Percentiles rank a stretch among this genome's conserved stretches.
phyloP scores from a whole-genome alignment of 1,140 invertebrate species.

The Pomacea maculata region DNA sequence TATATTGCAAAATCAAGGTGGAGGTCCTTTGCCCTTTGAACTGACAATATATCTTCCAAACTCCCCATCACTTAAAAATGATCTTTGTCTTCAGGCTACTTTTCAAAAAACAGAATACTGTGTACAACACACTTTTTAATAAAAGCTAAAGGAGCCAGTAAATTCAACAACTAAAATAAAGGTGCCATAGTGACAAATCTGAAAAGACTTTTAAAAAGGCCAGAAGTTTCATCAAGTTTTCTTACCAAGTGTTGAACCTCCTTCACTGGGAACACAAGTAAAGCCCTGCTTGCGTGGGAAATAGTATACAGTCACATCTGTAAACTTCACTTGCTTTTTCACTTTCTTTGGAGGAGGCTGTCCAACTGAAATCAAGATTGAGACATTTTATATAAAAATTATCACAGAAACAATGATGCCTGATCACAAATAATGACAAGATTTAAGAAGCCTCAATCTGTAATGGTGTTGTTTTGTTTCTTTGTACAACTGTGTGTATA shows the following conservation, averaged over 20 bases:
- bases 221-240: no score
- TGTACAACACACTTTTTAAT: no score
- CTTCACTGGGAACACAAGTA: conserved; percentile 95
- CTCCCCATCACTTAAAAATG: not conserved
- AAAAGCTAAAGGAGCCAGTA: no score
- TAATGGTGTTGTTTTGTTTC: not conserved
- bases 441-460: no score
- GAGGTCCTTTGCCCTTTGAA: not conserved
- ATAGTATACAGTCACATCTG: conserved; percentile 93
- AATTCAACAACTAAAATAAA: no score
- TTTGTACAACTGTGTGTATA: not conserved
- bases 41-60: not conserved
- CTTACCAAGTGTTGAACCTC: conserved; percentile 89
- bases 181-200: no score
- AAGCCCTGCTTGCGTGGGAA: conserved; percentile 97
- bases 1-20: no score
- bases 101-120: no score
- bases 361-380: not conserved
- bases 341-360: conserved; percentile 41
- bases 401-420: not conserved
- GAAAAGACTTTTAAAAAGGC: no score
- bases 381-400: not conserved
- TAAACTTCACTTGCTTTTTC: conserved; percentile 79
- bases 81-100: not conserved
- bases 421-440: not conserved